These are phyloP conservation scores for Hycleus cichorii DNA, from an alignment of 1,140 invertebrate genomes.

Conservation along the genomic window DNA sequence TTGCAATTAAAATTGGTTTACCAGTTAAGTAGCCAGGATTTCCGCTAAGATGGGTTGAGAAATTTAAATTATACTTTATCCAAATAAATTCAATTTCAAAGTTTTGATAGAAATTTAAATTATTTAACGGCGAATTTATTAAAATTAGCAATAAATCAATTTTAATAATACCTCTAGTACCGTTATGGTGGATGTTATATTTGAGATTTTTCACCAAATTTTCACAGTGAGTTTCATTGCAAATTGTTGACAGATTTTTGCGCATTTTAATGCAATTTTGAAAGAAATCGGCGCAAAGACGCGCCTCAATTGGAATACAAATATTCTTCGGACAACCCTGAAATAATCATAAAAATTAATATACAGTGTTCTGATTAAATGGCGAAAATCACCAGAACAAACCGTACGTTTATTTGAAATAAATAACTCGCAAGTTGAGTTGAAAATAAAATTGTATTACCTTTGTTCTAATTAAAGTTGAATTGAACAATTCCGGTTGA, in stretches of 20 bases:
- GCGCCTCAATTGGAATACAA: slow-evolving; percentile 41
- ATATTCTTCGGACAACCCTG: slow-evolving; percentile 44
- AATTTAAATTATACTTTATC: slow-evolving; percentile 36
- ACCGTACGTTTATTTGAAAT: too few relatives aligned
- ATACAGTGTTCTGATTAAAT: too few relatives aligned
- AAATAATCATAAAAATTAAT: neutral
- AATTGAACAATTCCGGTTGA: slow-evolving; percentile 18
- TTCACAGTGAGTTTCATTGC: slow-evolving; percentile 10
- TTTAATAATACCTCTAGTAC: slow-evolving; percentile 46
- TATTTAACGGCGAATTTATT: slow-evolving; percentile 31
- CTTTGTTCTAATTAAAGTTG: slow-evolving; percentile 5
- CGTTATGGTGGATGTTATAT: slow-evolving; percentile 51
- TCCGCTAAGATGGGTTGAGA: slow-evolving; percentile 50
- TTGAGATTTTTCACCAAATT: slow-evolving; percentile 44
- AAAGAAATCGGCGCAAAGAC: slow-evolving; percentile 40
- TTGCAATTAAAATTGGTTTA: slow-evolving; percentile 54
- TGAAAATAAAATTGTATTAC: neutral
- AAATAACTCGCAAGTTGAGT: too few relatives aligned
- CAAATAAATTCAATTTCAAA: slow-evolving; percentile 47
- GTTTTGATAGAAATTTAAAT: slow-evolving; percentile 43
- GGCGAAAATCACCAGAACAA: too few relatives aligned
- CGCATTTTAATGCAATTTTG: slow-evolving; percentile 30
- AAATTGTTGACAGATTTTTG: slow-evolving; percentile 20
- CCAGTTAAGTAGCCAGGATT: slow-evolving; percentile 60
- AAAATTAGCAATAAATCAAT: slow-evolving; percentile 42